Evolutionary conservation across 2,888 invertebrate species (phyloP).

Genomic region (Volucella bombylans): DNA sequence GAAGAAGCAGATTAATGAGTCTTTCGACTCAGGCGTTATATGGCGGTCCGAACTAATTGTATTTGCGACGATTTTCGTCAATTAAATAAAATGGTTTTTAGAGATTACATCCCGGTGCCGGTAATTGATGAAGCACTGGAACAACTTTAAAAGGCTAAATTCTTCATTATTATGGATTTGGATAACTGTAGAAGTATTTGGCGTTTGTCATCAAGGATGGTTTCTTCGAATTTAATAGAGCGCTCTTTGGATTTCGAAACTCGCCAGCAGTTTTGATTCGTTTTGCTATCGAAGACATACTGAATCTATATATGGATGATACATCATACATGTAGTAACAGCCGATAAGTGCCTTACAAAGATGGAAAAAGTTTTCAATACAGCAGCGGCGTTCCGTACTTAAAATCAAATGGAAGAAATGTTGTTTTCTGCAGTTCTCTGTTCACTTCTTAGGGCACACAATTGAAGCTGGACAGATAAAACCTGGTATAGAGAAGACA

Average conservation of each 20-base stretch:
- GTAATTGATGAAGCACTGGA: too few relatives aligned
- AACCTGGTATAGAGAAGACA: slow-evolving; percentile 17
- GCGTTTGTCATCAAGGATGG: slow-evolving; percentile 10
- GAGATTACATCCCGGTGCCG: too few relatives aligned
- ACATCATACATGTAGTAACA: slow-evolving; percentile 35
- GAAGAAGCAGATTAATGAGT: too few relatives aligned
- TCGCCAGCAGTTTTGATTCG: slow-evolving; percentile 78
- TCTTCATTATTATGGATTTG: too few relatives aligned
- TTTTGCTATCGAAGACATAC: slow-evolving; percentile 52
- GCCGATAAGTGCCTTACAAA: neutral
- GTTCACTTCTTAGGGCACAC: slow-evolving; percentile 21
- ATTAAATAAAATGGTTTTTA: too few relatives aligned
- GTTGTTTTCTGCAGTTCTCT: slow-evolving; percentile 3
- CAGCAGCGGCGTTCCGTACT: slow-evolving; percentile 15
- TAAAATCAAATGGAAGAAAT: slow-evolving; percentile 55
- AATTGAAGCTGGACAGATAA: neutral
- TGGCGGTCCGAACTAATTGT: too few relatives aligned
- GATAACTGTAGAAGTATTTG: too few relatives aligned
- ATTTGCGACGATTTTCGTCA: too few relatives aligned
- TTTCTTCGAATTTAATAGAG: slow-evolving; percentile 78
- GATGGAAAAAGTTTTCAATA: slow-evolving; percentile 6
- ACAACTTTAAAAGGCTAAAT: too few relatives aligned
- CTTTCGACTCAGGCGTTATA: too few relatives aligned
- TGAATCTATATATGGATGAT: slow-evolving; percentile 62
- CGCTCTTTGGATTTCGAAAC: slow-evolving; percentile 80